These are phyloP conservation scores for Heliconius hermathena DNA, from an alignment of 1,140 invertebrate genomes.

Conservation along the genomic window DNA sequence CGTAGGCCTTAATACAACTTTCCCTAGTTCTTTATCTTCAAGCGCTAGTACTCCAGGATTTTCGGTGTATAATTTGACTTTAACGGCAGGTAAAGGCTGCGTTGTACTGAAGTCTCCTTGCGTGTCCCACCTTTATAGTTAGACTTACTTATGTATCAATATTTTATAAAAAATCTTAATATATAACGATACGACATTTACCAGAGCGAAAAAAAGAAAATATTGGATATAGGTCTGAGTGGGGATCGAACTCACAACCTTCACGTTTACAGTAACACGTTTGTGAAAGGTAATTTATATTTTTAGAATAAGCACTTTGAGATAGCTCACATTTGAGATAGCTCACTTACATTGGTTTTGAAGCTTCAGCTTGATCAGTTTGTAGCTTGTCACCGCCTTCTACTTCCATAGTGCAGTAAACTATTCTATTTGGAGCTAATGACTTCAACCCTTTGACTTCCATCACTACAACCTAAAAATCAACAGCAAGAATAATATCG, in stretches of 20 bases:
- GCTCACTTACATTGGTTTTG: constrained; percentile 94
- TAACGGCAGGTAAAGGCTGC: constrained; percentile 97
- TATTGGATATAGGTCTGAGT: too few species aligned
- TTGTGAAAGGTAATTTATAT: too few species aligned
- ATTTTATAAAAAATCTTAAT: not conserved
- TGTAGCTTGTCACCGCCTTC: constrained; percentile 99
- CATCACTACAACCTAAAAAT: constrained; percentile 94
- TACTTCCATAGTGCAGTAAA: constrained; percentile 99
- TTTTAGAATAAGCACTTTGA: not conserved
- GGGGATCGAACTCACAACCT: too few species aligned
- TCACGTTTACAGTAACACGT: too few species aligned
- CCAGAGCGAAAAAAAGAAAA: too few species aligned
- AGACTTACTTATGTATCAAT: not conserved
- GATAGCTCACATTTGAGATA: too few species aligned
- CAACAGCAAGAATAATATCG: not conserved
- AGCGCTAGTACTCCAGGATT: constrained; percentile 98
- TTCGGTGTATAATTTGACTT: constrained; percentile 98
- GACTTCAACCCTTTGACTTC: constrained; percentile 99
- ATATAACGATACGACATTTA: too few species aligned
- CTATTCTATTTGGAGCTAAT: constrained; percentile 97
- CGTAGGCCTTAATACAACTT: constrained; percentile 95
- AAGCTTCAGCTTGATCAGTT: constrained; percentile 99
- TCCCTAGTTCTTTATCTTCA: constrained; percentile 99
- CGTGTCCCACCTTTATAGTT: constrained; percentile 91
- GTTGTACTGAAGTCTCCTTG: constrained; percentile 99